Percentiles rank a stretch among this genome's conserved stretches.
These are phyloP conservation scores for Bombus vancouverensis DNA, from an alignment of 1,140 invertebrate genomes.

Conservation along the genomic window DNA sequence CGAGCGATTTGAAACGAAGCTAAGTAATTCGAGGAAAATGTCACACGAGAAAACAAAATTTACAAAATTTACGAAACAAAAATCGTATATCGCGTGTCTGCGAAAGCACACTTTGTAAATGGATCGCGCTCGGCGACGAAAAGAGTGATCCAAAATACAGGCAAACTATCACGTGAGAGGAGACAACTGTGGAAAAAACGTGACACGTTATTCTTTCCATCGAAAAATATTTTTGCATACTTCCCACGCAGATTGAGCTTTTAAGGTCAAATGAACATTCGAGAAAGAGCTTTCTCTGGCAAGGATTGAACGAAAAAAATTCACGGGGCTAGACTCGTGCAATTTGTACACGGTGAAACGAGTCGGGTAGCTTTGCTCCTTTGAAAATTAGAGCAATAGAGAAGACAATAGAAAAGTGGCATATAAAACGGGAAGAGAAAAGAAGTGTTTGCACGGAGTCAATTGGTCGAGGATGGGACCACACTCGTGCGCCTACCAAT, in stretches of 20 bases:
- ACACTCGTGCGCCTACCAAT: conserved; percentile 3
- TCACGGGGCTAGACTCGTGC: background rate
- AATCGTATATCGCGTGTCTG: too few species aligned
- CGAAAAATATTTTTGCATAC: background rate
- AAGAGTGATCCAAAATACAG: background rate
- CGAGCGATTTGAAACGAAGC: background rate
- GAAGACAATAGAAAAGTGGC: background rate
- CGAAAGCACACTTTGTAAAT: background rate
- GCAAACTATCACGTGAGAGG: background rate
- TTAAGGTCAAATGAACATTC: background rate
- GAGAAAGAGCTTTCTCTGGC: background rate
- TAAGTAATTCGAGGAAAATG: background rate
- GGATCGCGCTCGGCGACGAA: background rate
- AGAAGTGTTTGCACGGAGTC: background rate
- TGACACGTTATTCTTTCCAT: background rate
- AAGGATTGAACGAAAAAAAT: background rate
- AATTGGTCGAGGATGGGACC: conserved; percentile 5
- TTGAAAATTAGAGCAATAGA: background rate
- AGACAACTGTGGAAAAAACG: background rate
- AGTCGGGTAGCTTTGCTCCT: background rate
- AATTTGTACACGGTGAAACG: background rate
- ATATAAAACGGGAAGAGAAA: background rate
- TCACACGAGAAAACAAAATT: background rate
- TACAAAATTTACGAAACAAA: background rate
- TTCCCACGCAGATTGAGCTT: background rate